A percentile compares a stretch with the other conserved stretches of the same genome.
Evolutionary conservation across 2,797 vertebrate genomes (phyloP).

Genomic region (Anisognathus igniventris): DNA sequence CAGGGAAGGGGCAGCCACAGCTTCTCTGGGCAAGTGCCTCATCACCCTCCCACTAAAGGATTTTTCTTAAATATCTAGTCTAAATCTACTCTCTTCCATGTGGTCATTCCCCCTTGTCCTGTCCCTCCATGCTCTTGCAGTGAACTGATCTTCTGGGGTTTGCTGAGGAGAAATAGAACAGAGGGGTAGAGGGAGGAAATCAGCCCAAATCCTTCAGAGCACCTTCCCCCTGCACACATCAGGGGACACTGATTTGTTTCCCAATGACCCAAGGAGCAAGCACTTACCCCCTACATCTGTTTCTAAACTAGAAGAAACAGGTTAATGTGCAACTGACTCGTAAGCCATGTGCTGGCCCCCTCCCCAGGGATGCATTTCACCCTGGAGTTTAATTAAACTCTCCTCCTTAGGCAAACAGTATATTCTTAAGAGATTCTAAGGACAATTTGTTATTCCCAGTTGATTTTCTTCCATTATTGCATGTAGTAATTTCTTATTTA

Average conservation of each 20-base stretch:
- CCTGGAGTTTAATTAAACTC: constrained; percentile 25
- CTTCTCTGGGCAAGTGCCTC: neutral
- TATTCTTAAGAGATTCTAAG: neutral
- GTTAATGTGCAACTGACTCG: neutral
- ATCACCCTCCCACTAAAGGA: neutral
- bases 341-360: neutral
- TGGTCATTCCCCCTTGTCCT: neutral
- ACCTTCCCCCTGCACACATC: neutral
- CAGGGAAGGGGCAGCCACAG: neutral
- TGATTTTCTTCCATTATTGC: neutral
- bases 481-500: neutral
- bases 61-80: neutral
- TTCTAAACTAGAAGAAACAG: neutral
- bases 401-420: neutral
- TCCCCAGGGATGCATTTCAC: neutral
- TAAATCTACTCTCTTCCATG: neutral
- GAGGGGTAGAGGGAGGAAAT: neutral
- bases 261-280: neutral
- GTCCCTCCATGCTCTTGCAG: neutral
- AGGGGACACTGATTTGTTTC: neutral
- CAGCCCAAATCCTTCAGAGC: neutral
- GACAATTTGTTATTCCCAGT: neutral
- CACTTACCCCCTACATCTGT: neutral
- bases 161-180: neutral
- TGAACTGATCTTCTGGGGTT: neutral